These are phyloP conservation scores for Drosophila niveifrons DNA, from an alignment of 2,888 invertebrate genomes.

Conservation along the genomic window DNA sequence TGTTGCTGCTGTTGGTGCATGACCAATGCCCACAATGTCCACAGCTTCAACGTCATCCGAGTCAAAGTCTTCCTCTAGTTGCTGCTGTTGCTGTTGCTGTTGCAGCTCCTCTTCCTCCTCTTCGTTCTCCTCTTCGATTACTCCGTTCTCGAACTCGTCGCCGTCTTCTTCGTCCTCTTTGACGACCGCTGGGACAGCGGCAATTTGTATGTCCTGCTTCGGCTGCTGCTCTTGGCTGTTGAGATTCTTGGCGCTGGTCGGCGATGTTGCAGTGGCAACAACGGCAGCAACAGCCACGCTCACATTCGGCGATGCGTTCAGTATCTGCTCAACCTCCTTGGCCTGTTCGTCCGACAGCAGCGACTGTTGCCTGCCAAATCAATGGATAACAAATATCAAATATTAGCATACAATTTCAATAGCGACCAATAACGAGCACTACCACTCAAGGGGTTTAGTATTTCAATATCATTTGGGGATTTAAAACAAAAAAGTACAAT, in stretches of 20 bases:
- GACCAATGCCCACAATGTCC: constrained; percentile 79
- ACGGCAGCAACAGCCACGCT: constrained; percentile 82
- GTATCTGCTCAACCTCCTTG: constrained; percentile 93
- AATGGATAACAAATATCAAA: constrained; percentile 30
- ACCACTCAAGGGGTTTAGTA: neutral
- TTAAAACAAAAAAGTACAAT: neutral
- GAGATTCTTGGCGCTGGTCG: constrained; percentile 83
- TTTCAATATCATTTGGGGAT: neutral
- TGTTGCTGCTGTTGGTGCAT: constrained; percentile 41
- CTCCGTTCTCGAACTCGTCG: constrained; percentile 15
- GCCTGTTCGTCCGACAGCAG: constrained; percentile 95
- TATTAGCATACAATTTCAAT: constrained; percentile 13
- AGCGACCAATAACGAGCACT: neutral
- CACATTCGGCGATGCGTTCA: constrained; percentile 87
- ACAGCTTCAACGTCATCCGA: constrained; percentile 81
- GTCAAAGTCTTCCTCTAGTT: constrained; percentile 65
- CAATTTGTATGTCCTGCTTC: constrained; percentile 59
- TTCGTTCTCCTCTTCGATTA: constrained; percentile 17
- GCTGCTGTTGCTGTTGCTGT: constrained; percentile 1
- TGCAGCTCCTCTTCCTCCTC: constrained; percentile 35
- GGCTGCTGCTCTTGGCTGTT: constrained; percentile 62
- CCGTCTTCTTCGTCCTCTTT: constrained; percentile 18
- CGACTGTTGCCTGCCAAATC: constrained; percentile 89
- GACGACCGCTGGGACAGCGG: constrained; percentile 44
- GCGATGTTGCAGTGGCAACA: constrained; percentile 82